These are phyloP conservation scores for Sebastes fasciatus DNA, from an alignment of 2,113 vertebrate species.

Conservation along the genomic window DNA sequence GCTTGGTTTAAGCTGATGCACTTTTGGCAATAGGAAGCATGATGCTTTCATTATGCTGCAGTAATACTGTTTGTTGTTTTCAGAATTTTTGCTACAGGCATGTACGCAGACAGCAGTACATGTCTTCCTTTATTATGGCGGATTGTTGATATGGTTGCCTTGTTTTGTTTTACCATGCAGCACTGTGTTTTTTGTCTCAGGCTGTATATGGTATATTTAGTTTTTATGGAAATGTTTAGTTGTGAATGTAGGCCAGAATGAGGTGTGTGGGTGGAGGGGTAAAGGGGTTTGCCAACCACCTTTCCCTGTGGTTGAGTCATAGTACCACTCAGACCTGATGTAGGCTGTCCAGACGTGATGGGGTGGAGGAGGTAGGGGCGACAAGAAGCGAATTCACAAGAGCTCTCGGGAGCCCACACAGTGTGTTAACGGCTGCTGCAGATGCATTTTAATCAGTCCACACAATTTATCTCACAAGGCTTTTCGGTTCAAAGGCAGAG, in stretches of 20 bases:
- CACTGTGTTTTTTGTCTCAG: slow-evolving; percentile 18
- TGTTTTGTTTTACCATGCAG: slow-evolving; percentile 7
- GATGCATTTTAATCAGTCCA: slow-evolving; percentile 72
- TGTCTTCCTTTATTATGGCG: slow-evolving; percentile 35
- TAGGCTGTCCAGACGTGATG: slow-evolving; percentile 54
- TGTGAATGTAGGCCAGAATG: slow-evolving; percentile 46
- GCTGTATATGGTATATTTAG: slow-evolving; percentile 21
- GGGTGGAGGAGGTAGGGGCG: neutral
- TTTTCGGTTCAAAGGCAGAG: slow-evolving; percentile 47
- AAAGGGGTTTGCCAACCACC: slow-evolving; percentile 43
- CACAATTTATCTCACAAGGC: slow-evolving; percentile 55
- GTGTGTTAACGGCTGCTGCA: slow-evolving; percentile 45
- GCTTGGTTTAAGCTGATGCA: slow-evolving; percentile 21
- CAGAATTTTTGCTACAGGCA: slow-evolving; percentile 40
- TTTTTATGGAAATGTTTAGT: slow-evolving; percentile 21
- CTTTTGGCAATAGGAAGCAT: slow-evolving; percentile 43
- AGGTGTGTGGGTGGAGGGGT: slow-evolving; percentile 46
- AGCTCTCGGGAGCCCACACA: slow-evolving; percentile 75
- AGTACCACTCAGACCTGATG: slow-evolving; percentile 67
- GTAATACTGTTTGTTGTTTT: slow-evolving; percentile 50
- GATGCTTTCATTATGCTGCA: slow-evolving; percentile 47
- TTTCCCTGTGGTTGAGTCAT: slow-evolving; percentile 61
- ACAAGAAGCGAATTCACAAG: slow-evolving; percentile 52
- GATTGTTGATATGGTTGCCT: slow-evolving; percentile 28
- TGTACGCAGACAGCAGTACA: slow-evolving; percentile 36